A percentile compares a stretch with the other conserved stretches of the same genome.
phyloP scores from a whole-genome alignment of 1,140 invertebrate genomes.

The Drosophila orosa region DNA sequence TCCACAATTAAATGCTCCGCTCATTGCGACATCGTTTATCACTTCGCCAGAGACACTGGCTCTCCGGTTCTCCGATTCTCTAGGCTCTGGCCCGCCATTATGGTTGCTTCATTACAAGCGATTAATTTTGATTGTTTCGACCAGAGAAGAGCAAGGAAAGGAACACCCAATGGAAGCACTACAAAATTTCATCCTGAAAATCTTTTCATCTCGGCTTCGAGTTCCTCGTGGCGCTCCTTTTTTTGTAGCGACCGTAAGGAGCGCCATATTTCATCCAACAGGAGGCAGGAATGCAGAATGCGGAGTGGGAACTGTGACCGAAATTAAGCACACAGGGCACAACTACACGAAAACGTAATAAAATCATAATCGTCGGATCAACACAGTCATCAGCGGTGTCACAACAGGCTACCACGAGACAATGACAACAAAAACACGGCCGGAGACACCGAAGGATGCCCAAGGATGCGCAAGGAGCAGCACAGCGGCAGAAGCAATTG shows the following conservation, averaged over 20 bases:
- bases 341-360: slow-evolving; percentile 83
- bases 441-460: slow-evolving; percentile 35
- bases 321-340: slow-evolving; percentile 80
- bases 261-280: slow-evolving; percentile 73
- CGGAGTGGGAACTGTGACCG: slow-evolving; percentile 37
- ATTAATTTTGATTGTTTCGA: slow-evolving; percentile 76
- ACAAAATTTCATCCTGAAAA: slow-evolving; percentile 32
- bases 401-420: slow-evolving; percentile 64
- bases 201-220: slow-evolving; percentile 19
- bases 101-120: slow-evolving; percentile 72
- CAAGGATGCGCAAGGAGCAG: slow-evolving; percentile 30
- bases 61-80: slow-evolving; percentile 8
- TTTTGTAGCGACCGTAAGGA: slow-evolving; percentile 28
- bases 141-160: slow-evolving; percentile 20
- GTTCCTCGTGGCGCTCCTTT: slow-evolving; percentile 1
- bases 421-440: slow-evolving; percentile 28
- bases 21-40: slow-evolving; percentile 74
- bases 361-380: slow-evolving; percentile 84
- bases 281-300: slow-evolving; percentile 36
- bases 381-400: slow-evolving; percentile 83
- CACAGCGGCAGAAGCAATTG: slow-evolving; percentile 45
- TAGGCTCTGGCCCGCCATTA: slow-evolving; percentile 41
- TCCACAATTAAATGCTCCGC: slow-evolving; percentile 73
- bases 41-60: slow-evolving; percentile 19
- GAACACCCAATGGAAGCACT: slow-evolving; percentile 24